These are phyloP conservation scores for Pungitius pungitius DNA, from an alignment of 2,113 vertebrate species.

Conservation along the genomic window DNA sequence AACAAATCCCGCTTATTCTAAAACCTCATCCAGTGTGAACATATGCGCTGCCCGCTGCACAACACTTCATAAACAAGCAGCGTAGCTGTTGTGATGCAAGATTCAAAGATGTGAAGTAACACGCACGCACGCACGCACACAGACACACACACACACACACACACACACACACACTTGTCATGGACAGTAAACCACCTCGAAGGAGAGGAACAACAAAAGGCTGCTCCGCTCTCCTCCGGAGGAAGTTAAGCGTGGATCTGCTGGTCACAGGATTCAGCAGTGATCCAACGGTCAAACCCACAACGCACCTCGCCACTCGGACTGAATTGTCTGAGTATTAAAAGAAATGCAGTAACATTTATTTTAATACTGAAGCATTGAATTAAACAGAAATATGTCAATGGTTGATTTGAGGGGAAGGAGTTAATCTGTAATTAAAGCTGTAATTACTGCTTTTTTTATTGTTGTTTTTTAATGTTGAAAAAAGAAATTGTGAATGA, in stretches of 20 bases:
- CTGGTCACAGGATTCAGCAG: conserved; percentile 24
- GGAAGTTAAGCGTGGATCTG: conserved; percentile 15
- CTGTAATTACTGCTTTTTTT: conserved; percentile 8
- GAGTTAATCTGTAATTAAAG: neutral
- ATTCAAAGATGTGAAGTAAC: conserved; percentile 57
- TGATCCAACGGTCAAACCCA: neutral
- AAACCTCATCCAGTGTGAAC: conserved; percentile 59
- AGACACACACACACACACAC: too few relatives aligned
- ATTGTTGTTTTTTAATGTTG: neutral
- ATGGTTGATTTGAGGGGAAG: neutral
- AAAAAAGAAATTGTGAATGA: conserved; percentile 1
- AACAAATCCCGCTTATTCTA: conserved; percentile 60
- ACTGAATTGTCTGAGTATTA: neutral
- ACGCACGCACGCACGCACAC: too few relatives aligned
- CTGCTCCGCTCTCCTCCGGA: neutral
- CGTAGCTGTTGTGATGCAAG: conserved; percentile 12
- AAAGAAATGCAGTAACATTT: neutral
- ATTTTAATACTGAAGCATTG: neutral
- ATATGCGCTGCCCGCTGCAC: conserved; percentile 27
- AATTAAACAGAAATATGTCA: neutral
- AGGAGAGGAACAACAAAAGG: conserved; percentile 13
- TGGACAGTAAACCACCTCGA: conserved; percentile 1
- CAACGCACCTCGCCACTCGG: neutral
- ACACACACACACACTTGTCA: too few relatives aligned
- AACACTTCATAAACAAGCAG: conserved; percentile 31